Conservation (phyloP, 2,797 vertebrate species). For the Furcifer pardalis region DNA sequence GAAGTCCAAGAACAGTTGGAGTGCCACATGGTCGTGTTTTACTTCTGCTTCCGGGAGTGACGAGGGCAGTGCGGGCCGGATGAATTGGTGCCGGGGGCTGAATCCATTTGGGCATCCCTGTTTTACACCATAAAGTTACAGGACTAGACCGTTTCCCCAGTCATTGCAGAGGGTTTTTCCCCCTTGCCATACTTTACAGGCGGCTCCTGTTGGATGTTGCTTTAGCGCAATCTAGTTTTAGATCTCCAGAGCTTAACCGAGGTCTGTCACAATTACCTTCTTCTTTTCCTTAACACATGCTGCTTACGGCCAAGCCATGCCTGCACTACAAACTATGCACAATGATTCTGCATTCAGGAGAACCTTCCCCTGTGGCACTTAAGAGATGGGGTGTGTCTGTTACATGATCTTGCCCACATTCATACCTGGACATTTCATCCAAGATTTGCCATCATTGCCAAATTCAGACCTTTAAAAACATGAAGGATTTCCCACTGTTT, state of each 20-base stretch:
- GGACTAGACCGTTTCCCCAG: not conserved
- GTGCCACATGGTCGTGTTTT: too few relatives aligned
- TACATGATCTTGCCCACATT: too few relatives aligned
- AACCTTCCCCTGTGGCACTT: not conserved
- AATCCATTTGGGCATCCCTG: too few relatives aligned
- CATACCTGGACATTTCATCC: too few relatives aligned
- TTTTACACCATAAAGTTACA: not conserved
- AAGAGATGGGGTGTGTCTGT: not conserved
- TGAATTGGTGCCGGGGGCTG: too few relatives aligned
- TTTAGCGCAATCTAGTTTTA: too few relatives aligned
- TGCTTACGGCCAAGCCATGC: not conserved
- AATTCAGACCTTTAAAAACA: not conserved
- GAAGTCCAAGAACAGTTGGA: too few relatives aligned
- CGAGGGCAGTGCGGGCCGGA: too few relatives aligned
- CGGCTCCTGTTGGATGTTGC: not conserved
- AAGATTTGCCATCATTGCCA: not conserved
- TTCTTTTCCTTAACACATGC: not conserved
- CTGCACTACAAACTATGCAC: too few relatives aligned
- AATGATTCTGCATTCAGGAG: not conserved
- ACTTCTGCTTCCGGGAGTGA: too few relatives aligned
- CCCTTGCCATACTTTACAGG: not conserved
- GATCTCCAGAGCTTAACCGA: not conserved
- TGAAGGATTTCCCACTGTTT: not conserved
- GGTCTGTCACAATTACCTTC: not conserved
- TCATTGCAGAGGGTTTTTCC: not conserved